A percentile compares a stretch with the other conserved stretches of the same genome.
phyloP scores from a whole-genome alignment of 2,888 invertebrate species.

The Melanostoma mellinum region DNA sequence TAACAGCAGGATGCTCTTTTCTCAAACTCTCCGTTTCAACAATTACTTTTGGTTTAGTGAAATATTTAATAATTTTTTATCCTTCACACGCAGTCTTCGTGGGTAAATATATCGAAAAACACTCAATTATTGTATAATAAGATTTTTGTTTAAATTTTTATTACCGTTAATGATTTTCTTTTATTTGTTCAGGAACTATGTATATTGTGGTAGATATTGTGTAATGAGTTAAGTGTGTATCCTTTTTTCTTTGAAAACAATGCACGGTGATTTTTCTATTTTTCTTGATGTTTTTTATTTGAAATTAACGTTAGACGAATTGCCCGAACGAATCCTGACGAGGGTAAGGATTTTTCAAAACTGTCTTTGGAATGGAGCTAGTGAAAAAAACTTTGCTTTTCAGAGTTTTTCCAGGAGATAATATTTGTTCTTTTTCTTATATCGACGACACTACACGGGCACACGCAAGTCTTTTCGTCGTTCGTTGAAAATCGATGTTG shows the following conservation, averaged over 20 bases:
- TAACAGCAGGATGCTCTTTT: slow-evolving; percentile 68
- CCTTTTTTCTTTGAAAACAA: slow-evolving; percentile 51
- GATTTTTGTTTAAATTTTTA: slow-evolving; percentile 15
- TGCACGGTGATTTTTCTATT: slow-evolving; percentile 14
- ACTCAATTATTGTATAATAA: not conserved
- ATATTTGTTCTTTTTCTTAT: slow-evolving; percentile 43
- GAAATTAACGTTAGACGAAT: slow-evolving; percentile 18
- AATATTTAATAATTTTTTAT: slow-evolving; percentile 18
- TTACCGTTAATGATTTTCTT: slow-evolving; percentile 49
- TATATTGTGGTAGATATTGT: slow-evolving; percentile 34
- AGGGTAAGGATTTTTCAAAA: slow-evolving; percentile 70
- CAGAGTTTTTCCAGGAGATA: slow-evolving; percentile 36
- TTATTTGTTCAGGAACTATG: slow-evolving; percentile 36
- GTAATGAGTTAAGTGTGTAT: slow-evolving; percentile 60
- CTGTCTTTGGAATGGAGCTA: slow-evolving; percentile 51
- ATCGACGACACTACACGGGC: slow-evolving; percentile 51
- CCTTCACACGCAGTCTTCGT: not conserved
- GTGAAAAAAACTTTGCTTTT: slow-evolving; percentile 34
- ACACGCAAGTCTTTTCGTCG: slow-evolving; percentile 71
- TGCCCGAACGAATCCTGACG: slow-evolving; percentile 62
- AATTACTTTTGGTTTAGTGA: slow-evolving; percentile 34
- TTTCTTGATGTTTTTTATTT: slow-evolving; percentile 18
- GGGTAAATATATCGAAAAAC: slow-evolving; percentile 2
- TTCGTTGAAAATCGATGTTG: slow-evolving; percentile 73
- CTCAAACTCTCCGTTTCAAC: slow-evolving; percentile 23